phyloP scores from a whole-genome alignment of 2,113 vertebrate species.

The Charadrius vociferus region DNA sequence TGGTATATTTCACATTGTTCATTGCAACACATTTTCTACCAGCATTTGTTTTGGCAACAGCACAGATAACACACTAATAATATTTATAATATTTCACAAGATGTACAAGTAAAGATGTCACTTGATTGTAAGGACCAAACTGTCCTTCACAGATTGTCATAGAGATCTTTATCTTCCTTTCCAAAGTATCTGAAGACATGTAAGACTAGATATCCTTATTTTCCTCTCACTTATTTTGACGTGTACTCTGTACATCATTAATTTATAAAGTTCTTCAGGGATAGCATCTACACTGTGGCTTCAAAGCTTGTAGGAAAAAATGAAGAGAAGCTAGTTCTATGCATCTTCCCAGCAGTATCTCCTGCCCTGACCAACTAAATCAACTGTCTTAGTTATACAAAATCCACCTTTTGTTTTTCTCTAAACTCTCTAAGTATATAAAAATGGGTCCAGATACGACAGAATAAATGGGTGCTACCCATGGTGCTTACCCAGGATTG shows the following conservation, averaged over 20 bases:
- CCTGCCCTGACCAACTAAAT: neutral
- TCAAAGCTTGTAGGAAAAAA: neutral
- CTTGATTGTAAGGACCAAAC: neutral
- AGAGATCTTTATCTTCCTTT: neutral
- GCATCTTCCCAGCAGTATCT: neutral
- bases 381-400: neutral
- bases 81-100: constrained; percentile 1
- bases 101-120: neutral
- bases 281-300: neutral
- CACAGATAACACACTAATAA: neutral
- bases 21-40: neutral
- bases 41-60: constrained; percentile 1
- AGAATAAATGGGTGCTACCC: neutral
- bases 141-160: neutral
- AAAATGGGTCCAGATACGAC: neutral
- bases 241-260: neutral
- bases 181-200: neutral
- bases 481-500: neutral
- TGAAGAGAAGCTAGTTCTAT: neutral
- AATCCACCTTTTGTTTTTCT: neutral
- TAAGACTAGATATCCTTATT: neutral
- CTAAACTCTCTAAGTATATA: neutral
- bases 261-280: neutral
- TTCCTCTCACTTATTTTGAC: neutral
- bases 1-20: constrained; percentile 4